Evolutionary conservation across 2,888 invertebrate species (phyloP).

Genomic region (Pimpla rufipes): DNA sequence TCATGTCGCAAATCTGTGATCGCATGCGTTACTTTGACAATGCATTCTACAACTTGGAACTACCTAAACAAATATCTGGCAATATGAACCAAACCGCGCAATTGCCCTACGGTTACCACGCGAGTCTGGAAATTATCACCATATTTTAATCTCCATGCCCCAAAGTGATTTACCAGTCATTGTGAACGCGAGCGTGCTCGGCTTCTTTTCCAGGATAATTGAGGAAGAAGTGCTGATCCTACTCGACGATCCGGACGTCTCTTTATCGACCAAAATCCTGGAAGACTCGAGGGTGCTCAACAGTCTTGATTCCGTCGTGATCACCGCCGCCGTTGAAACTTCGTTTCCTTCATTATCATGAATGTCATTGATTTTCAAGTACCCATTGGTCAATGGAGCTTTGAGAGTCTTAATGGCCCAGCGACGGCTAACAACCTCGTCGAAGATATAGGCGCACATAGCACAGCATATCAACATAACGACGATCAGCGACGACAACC

Average conservation of each 20-base stretch:
- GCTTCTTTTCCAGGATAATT: not conserved
- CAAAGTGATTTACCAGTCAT: conserved; percentile 23
- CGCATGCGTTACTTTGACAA: too few relatives aligned
- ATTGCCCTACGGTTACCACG: too few relatives aligned
- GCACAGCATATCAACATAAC: conserved; percentile 45
- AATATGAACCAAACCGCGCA: too few relatives aligned
- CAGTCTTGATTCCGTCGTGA: not conserved
- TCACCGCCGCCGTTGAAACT: not conserved
- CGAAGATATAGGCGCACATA: conserved; percentile 16
- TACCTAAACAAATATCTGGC: too few relatives aligned
- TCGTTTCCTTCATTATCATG: not conserved
- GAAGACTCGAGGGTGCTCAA: not conserved
- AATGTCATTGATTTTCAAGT: not conserved
- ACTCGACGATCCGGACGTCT: not conserved
- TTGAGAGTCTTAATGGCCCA: conserved; percentile 4
- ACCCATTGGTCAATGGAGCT: not conserved
- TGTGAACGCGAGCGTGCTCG: not conserved
- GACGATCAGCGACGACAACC: conserved; percentile 19
- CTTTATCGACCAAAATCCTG: not conserved
- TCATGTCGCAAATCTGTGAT: too few relatives aligned
- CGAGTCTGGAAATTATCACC: too few relatives aligned
- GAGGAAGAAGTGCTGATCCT: not conserved
- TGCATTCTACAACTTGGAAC: too few relatives aligned
- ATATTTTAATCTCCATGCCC: not conserved
- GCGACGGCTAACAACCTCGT: not conserved